Evolutionary conservation across 1,140 invertebrate species (phyloP).

Genomic region (Brachionus paranguensis): DNA sequence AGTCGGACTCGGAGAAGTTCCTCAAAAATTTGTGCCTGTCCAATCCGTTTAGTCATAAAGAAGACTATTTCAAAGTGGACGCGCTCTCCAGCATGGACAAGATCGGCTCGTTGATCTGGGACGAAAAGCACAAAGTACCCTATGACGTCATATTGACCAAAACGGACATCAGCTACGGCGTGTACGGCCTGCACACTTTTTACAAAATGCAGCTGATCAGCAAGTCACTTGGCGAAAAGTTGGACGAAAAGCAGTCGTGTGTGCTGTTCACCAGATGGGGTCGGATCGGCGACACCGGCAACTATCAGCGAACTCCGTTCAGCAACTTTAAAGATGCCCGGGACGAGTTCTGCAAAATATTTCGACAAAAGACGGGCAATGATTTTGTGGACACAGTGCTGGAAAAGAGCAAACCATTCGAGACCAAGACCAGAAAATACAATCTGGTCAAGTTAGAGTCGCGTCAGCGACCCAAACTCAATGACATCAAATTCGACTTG

Average conservation of each 20-base stretch:
- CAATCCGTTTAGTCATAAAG: not conserved
- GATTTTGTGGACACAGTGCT: not conserved
- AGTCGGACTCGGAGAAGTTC: not conserved
- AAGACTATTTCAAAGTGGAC: slow-evolving; percentile 19
- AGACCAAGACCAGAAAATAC: slow-evolving; percentile 55
- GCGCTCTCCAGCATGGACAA: not conserved
- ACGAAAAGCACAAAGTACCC: slow-evolving; percentile 44
- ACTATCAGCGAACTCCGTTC: slow-evolving; percentile 59
- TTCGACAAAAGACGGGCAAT: slow-evolving; percentile 58
- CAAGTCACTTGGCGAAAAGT: slow-evolving; percentile 42
- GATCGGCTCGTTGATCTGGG: slow-evolving; percentile 39
- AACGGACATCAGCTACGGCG: slow-evolving; percentile 55
- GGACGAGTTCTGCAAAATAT: slow-evolving; percentile 59
- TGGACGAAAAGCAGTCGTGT: slow-evolving; percentile 55
- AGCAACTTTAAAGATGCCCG: slow-evolving; percentile 52
- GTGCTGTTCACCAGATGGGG: slow-evolving; percentile 60
- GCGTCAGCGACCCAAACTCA: not conserved
- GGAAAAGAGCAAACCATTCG: slow-evolving; percentile 43
- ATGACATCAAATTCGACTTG: slow-evolving; percentile 21
- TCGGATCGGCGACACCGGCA: slow-evolving; percentile 57
- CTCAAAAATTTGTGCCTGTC: not conserved
- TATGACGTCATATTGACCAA: slow-evolving; percentile 58
- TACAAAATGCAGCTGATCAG: slow-evolving; percentile 59
- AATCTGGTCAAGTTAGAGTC: slow-evolving; percentile 50
- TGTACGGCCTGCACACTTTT: slow-evolving; percentile 59